Evolutionary conservation across 1,140 invertebrate species (phyloP).

Genomic region (Lordiphosa clarofinis): DNA sequence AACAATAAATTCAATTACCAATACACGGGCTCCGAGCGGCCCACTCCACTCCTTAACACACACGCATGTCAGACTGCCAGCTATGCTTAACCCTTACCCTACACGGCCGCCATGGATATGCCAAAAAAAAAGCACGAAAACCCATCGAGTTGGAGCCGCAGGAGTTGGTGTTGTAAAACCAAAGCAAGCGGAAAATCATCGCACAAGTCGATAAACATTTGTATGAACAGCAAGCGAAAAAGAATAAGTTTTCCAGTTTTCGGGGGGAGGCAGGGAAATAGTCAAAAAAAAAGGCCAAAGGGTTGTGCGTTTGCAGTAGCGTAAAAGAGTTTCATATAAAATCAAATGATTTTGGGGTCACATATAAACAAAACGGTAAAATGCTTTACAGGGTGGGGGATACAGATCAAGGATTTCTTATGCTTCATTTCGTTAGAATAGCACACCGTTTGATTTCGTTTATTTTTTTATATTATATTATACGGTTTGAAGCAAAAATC

Average conservation of each 20-base stretch:
- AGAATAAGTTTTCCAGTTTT: slow-evolving; percentile 45
- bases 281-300: slow-evolving; percentile 6
- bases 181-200: slow-evolving; percentile 75
- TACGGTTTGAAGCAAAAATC: no score
- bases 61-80: slow-evolving; percentile 32
- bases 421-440: no score
- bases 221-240: slow-evolving; percentile 46
- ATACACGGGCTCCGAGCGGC: slow-evolving; percentile 46
- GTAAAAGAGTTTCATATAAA: slow-evolving; percentile 61
- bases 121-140: slow-evolving; percentile 14
- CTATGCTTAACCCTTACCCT: slow-evolving; percentile 57
- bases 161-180: slow-evolving; percentile 47
- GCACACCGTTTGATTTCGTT: no score
- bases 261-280: neutral
- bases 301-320: slow-evolving; percentile 12
- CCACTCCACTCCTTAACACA: neutral
- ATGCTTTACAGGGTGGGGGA: no score
- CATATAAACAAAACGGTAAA: slow-evolving; percentile 24
- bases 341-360: slow-evolving; percentile 51
- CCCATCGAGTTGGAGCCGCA: neutral
- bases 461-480: no score
- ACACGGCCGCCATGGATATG: slow-evolving; percentile 37
- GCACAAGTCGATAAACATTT: slow-evolving; percentile 69
- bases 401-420: no score
- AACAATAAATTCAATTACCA: slow-evolving; percentile 78